These are phyloP conservation scores for Pachymerium ferrugineum DNA, from an alignment of 2,888 invertebrate genomes.

Conservation along the genomic window DNA sequence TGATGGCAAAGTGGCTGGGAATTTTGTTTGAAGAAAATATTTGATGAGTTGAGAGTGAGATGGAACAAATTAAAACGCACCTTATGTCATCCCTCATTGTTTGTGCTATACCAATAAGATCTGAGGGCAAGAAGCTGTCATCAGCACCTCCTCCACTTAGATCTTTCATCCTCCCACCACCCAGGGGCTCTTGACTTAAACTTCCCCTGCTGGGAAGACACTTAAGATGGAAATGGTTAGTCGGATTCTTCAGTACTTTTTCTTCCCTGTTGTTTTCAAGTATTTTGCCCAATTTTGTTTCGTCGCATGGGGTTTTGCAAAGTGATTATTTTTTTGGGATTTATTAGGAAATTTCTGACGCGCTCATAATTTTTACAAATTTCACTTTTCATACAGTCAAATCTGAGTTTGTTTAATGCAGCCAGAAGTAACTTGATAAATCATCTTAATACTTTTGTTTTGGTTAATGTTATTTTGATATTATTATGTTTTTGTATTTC, in stretches of 20 bases:
- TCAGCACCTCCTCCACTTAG: slow-evolving; percentile 27
- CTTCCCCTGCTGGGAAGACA: slow-evolving; percentile 16
- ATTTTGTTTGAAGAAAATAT: neutral
- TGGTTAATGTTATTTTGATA: too few species aligned
- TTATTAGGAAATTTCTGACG: too few species aligned
- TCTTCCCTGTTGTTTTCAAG: slow-evolving; percentile 21
- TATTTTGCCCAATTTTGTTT: slow-evolving; percentile 4
- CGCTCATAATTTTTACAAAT: too few species aligned
- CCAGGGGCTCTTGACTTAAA: slow-evolving; percentile 27
- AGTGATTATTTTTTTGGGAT: too few species aligned
- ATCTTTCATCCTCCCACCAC: slow-evolving; percentile 24
- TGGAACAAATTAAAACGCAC: neutral
- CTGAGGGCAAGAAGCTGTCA: slow-evolving; percentile 19
- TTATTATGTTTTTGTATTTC: too few species aligned
- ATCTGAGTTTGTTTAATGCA: too few species aligned
- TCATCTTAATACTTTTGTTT: too few species aligned
- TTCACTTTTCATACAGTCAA: too few species aligned
- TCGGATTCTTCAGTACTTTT: neutral
- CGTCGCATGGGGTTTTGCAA: neutral
- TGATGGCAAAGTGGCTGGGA: too few species aligned
- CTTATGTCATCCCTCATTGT: neutral
- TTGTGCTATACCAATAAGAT: slow-evolving; percentile 13
- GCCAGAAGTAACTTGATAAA: too few species aligned
- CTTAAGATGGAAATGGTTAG: slow-evolving; percentile 23
- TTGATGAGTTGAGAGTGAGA: neutral